Percentiles rank a stretch among this genome's conserved stretches.
phyloP scores from a whole-genome alignment of 1,140 invertebrate genomes.

The Nylanderia fulva region DNA sequence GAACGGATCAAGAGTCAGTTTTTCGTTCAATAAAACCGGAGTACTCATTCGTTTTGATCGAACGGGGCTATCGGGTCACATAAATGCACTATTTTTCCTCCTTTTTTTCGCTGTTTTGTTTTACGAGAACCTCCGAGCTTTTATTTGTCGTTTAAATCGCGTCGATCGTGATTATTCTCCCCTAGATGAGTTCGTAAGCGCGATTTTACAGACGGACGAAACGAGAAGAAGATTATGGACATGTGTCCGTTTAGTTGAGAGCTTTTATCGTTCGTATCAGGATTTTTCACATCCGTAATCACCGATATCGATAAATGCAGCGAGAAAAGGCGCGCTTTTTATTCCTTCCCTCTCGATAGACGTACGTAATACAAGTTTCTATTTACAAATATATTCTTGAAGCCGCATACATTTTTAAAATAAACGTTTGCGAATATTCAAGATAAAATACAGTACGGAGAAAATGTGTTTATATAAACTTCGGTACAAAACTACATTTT shows the following conservation, averaged over 20 bases:
- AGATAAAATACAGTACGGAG: not conserved
- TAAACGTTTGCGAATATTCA: not conserved
- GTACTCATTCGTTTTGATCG: conserved; percentile 17
- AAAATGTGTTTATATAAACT: not conserved
- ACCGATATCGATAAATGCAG: not conserved
- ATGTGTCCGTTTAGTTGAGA: not conserved
- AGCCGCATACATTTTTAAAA: not conserved
- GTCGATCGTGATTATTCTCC: conserved; percentile 40
- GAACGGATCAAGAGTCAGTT: conserved; percentile 47
- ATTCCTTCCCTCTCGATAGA: not conserved
- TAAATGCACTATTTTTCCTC: conserved; percentile 33
- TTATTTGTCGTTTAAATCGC: conserved; percentile 49
- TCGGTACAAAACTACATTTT: not conserved
- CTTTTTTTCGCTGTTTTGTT: conserved; percentile 23
- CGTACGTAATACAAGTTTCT: not conserved
- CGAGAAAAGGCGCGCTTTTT: not conserved
- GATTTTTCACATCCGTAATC: not conserved
- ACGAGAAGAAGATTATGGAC: conserved; percentile 26
- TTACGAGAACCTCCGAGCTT: conserved; percentile 12
- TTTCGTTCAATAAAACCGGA: conserved; percentile 55
- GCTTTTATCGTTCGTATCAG: not conserved
- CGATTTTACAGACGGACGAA: conserved; percentile 13
- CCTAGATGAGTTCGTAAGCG: not conserved
- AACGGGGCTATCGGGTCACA: conserved; percentile 12
- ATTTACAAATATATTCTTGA: not conserved